These are phyloP conservation scores for Syngnathus floridae DNA, from an alignment of 2,113 vertebrate genomes.

Conservation along the genomic window DNA sequence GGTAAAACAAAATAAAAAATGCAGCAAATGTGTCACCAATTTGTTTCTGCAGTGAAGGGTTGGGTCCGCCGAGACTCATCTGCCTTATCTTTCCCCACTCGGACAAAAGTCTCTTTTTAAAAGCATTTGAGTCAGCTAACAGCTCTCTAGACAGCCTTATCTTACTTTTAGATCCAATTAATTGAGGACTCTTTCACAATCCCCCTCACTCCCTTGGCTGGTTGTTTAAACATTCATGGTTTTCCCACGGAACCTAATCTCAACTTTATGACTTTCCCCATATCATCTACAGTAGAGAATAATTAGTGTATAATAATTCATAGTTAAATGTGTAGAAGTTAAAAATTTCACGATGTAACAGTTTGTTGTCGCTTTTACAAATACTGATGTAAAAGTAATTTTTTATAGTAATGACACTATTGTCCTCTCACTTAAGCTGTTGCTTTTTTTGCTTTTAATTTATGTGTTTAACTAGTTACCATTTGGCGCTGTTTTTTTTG, in stretches of 20 bases:
- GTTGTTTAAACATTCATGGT: constrained; percentile 48
- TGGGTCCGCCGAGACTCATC: constrained; percentile 39
- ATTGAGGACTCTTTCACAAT: constrained; percentile 56
- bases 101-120: constrained; percentile 39
- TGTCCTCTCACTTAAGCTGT: neutral
- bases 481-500: neutral
- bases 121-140: constrained; percentile 38
- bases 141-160: constrained; percentile 54
- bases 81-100: constrained; percentile 39
- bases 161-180: constrained; percentile 67
- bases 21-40: constrained; percentile 22
- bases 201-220: constrained; percentile 38
- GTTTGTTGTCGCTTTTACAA: neutral
- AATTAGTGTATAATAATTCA: too few species aligned
- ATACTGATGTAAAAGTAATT: neutral
- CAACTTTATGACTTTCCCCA: constrained; percentile 29
- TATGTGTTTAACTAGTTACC: neutral
- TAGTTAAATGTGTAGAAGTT: neutral
- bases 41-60: constrained; percentile 26
- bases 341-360: neutral
- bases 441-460: neutral
- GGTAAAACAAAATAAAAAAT: constrained; percentile 2
- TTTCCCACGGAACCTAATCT: constrained; percentile 60
- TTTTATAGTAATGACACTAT: neutral
- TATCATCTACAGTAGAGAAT: constrained; percentile 10